Base-by-base conservation (phyloP, 2,888 invertebrate genomes). In the Acrocyrtus sp. region DNA sequence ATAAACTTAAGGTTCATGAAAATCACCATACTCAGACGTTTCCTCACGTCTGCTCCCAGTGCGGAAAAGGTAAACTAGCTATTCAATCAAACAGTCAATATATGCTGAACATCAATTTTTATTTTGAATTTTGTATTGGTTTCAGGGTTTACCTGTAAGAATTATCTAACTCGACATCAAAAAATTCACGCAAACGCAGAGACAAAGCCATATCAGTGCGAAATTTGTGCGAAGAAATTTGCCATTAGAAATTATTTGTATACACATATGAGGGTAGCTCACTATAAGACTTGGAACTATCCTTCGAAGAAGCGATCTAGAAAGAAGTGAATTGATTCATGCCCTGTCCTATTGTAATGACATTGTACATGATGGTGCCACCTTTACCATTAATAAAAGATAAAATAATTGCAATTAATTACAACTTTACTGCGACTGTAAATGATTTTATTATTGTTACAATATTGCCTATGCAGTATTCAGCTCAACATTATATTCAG, bases 201-300 rank as follows among this genome's bases (percentile, higher is more conserved):
- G 41, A 19, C 34, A 5, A 70, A 70, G 10, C 70, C 70, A 0
- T 54, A 63, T n/a, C 24, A 63, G 17, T 70, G 70, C n/a, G 34
- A 63, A n/a, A 21, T 70, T 17, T 70, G 70, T 27, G 24, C 45
- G 2, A 70, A 70, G 15, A 21, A 34, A 6, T 70, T 70, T 57
- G 63, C 70, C 0, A 58, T 70, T 8, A 22, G 58, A 24, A 63
- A 70, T 29, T 70, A 70, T 63, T 51, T 70, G 12, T 63, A 70
- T 17, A 70, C 63, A 21, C 70, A 70, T 41, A 70, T 70, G 66
- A 48, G 17, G 34, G n/a, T n/a, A n/a, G n/a, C n/a, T n/a, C n/a
- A n/a, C n/a, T n/a, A n/a, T n/a, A n/a, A n/a, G n/a, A n/a, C n/a
- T n/a, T n/a, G n/a, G n/a, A n/a, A n/a, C n/a, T n/a, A n/a, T n/a